Base-by-base conservation (phyloP, 2,888 invertebrate species). In the Acronicta alni region DNA sequence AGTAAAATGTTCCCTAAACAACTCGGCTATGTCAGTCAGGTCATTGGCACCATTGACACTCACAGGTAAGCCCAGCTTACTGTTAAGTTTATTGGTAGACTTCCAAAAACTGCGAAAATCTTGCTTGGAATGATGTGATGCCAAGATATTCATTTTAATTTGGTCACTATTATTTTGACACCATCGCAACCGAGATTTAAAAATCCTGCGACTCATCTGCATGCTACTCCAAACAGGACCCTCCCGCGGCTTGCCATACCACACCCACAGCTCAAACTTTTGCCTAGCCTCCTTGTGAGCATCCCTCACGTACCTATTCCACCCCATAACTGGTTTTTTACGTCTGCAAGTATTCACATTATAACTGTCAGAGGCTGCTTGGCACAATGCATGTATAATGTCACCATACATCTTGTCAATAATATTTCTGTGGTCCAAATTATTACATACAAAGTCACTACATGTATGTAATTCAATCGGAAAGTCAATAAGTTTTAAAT, bases 41-140 rank as follows among this genome's bases (percentile, higher is more conserved):
- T 35, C 35, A 52, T 35, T 14, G 18, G 7, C 12, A 18, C 41
- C 41, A 18, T 15, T 17, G 26, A 49, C 41, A 17, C 49, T 49
- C 41, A 49, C 39, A 3, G 49, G 49, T 12, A 39, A 16, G 9
- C 41, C 39, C 39, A 41, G 41, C 30, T 17, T 49, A 14, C 8
- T 39, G 17, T 49, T 49, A 6, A 49, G 12, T 17, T 49, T 49
- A 30, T 49, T 41, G 7, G 49, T 49, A 1, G 39, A 41, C 39
- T 49, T 49, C 49, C 49, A 49, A 41, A 49, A 49, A 30, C 30
- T 32, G 9, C 41, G 41, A 17, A 49, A 49, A n/a, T 49, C 41
- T 16, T 18, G 6, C 17, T 32, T 41, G 12, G 39, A 15, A 26
- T 49, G 49, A 18, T 32, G 26, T 17, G 41, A 30, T n/a, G 49